Percentiles rank a stretch among this genome's conserved stretches.
These are phyloP conservation scores for Perdita meconis DNA, from an alignment of 2,888 invertebrate genomes.

Conservation along the genomic window DNA sequence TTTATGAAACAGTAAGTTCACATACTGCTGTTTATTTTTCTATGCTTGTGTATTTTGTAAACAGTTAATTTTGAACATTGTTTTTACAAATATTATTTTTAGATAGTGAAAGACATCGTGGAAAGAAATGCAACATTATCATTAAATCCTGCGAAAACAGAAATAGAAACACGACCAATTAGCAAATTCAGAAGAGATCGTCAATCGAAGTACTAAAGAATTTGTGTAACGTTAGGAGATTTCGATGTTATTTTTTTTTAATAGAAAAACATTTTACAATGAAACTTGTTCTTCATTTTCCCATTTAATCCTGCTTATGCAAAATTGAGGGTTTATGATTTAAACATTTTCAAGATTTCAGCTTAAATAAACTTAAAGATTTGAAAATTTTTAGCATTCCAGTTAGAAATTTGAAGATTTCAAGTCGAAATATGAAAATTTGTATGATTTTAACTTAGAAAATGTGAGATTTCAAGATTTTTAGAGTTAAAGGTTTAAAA, in stretches of 20 bases:
- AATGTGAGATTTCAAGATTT: too few relatives aligned
- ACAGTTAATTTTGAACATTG: background rate
- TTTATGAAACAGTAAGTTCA: slow-evolving; percentile 68
- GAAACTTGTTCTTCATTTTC: too few relatives aligned
- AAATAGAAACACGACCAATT: slow-evolving; percentile 19
- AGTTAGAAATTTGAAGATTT: too few relatives aligned
- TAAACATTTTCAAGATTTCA: too few relatives aligned
- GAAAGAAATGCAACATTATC: slow-evolving; percentile 14
- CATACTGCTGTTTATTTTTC: background rate
- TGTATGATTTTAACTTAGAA: too few relatives aligned
- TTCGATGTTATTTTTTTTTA: slow-evolving; percentile 3
- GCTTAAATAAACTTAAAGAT: too few relatives aligned
- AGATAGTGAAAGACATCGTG: slow-evolving; percentile 52
- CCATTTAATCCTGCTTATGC: too few relatives aligned
- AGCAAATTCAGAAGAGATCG: slow-evolving; percentile 53
- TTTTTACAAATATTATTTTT: background rate
- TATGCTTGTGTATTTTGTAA: background rate
- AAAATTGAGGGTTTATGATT: too few relatives aligned
- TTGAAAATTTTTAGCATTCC: too few relatives aligned
- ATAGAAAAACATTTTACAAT: slow-evolving; percentile 16
- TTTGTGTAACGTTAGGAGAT: background rate
- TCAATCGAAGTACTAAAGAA: slow-evolving; percentile 4
- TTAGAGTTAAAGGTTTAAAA: too few relatives aligned
- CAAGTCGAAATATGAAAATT: too few relatives aligned
- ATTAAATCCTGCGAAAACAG: background rate